A percentile compares a stretch with the other conserved stretches of the same genome.
These are phyloP conservation scores for Cichlasoma orientale DNA, from an alignment of 2,797 vertebrate genomes.

Conservation along the genomic window DNA sequence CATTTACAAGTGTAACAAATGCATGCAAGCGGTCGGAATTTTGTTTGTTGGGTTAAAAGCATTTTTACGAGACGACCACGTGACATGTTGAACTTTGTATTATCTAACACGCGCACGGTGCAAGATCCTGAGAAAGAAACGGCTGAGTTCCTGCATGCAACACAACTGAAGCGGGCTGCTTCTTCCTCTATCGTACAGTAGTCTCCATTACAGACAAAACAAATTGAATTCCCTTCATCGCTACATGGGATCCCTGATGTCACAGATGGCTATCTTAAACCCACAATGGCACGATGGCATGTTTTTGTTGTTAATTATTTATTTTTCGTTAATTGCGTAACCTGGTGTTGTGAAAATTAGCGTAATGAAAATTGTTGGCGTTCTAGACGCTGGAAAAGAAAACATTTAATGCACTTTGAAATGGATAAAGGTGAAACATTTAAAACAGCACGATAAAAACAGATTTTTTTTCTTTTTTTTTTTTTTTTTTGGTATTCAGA, in stretches of 20 bases:
- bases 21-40: neutral
- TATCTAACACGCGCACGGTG: neutral
- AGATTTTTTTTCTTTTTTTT: neutral
- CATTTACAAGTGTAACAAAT: neutral
- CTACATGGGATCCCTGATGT: neutral
- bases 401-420: neutral
- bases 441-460: neutral
- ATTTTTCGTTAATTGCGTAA: neutral
- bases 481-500: neutral
- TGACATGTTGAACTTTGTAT: neutral
- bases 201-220: neutral
- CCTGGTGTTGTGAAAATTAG: accelerated
- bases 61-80: neutral
- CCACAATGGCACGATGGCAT: neutral
- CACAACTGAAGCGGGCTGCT: neutral
- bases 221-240: neutral
- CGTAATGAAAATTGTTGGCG: neutral
- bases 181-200: neutral
- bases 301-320: neutral
- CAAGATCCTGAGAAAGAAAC: neutral
- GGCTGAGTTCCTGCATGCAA: neutral
- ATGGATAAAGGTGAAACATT: neutral
- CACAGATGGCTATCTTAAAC: neutral
- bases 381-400: neutral
- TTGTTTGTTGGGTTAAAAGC: neutral